phyloP scores from a whole-genome alignment of 2,888 invertebrate species.

The Drosophila borealis region DNA sequence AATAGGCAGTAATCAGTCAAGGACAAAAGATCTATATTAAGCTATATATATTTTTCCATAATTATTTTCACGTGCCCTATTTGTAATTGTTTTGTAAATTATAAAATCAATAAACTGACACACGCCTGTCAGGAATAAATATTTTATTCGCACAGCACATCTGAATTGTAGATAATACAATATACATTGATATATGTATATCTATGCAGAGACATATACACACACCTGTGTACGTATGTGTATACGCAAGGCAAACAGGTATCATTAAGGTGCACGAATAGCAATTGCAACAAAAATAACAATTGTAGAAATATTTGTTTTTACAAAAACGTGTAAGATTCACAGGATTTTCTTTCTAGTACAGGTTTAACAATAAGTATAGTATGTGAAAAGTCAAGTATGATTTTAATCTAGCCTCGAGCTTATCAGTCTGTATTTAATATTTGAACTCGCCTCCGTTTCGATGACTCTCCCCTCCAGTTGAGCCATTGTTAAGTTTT shows the following conservation, averaged over 20 bases:
- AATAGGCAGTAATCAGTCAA: no score
- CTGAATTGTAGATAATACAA: slow-evolving; percentile 31
- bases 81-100: slow-evolving; percentile 44
- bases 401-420: not conserved
- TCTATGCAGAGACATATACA: not conserved
- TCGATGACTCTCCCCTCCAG: slow-evolving; percentile 67
- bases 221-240: not conserved
- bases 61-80: not conserved
- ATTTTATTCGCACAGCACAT: slow-evolving; percentile 40
- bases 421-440: not conserved
- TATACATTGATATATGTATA: slow-evolving; percentile 10
- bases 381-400: no score
- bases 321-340: not conserved
- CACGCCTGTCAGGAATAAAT: slow-evolving; percentile 46
- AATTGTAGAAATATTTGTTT: not conserved
- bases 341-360: slow-evolving; percentile 22
- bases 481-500: slow-evolving; percentile 71
- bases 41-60: not conserved
- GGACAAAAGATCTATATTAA: no score
- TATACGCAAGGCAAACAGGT: slow-evolving; percentile 30
- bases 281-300: not conserved
- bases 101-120: slow-evolving; percentile 67
- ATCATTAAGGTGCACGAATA: slow-evolving; percentile 20
- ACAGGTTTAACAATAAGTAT: slow-evolving; percentile 27
- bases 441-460: slow-evolving; percentile 72